These are phyloP conservation scores for Sminthopsis crassicaudata DNA, from an alignment of 2,113 vertebrate genomes.

Conservation along the genomic window DNA sequence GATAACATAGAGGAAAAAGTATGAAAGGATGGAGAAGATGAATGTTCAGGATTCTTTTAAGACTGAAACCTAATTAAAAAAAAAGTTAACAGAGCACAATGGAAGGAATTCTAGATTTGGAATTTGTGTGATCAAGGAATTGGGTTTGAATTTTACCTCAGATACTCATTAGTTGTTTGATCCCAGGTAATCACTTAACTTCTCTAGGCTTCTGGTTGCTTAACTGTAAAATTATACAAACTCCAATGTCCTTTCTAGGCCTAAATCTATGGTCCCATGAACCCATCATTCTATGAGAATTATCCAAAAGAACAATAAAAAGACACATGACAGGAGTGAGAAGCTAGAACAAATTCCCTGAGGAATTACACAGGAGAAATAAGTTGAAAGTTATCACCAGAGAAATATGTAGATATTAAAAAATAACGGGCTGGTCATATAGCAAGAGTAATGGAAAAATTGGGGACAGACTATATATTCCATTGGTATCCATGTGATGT, in stretches of 20 bases:
- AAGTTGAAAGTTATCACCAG: neutral
- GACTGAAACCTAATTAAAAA: neutral
- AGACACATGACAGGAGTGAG: neutral
- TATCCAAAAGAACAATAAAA: neutral
- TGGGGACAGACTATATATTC: neutral
- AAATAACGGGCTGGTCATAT: neutral
- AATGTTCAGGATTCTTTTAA: constrained; percentile 1
- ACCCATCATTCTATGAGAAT: neutral
- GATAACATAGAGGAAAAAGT: neutral
- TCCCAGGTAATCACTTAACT: neutral
- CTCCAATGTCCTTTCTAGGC: neutral
- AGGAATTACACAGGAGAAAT: neutral
- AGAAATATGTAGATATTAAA: neutral
- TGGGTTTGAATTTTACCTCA: neutral
- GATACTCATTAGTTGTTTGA: neutral
- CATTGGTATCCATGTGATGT: neutral
- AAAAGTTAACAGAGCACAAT: neutral
- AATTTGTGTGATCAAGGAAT: neutral
- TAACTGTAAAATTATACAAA: neutral
- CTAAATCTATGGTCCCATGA: neutral
- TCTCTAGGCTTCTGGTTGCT: neutral
- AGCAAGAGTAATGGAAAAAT: neutral
- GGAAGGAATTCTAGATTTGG: neutral
- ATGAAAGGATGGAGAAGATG: neutral
- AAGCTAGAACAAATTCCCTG: neutral